Evolutionary conservation across 2,113 vertebrate genomes (phyloP), one percentile per base, ranked within the genome.

Genomic region (Gallinago paraguaiae): DNA sequence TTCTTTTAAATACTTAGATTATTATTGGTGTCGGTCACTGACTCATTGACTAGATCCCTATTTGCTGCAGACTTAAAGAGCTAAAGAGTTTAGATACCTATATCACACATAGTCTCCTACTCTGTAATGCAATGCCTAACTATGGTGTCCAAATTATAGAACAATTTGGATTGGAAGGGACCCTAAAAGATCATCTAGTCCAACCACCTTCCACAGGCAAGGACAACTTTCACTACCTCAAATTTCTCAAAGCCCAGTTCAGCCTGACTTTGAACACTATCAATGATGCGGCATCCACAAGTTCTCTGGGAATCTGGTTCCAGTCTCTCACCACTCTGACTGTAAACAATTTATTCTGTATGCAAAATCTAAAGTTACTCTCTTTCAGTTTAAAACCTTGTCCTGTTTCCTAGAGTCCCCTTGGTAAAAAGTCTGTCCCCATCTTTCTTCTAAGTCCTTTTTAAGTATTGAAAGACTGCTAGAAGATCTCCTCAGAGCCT

Each of bases 211-310:
- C 7, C 11, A 13, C 0, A 8, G 17, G 7, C 31, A 79, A 13
- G 17, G 20, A 45, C 10, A 82, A 15, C 33, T 77, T 67, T 63
- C 30, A 23, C 31, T 30, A 48, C 27, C 24, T 54, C 7, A 64
- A 7, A 19, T 33, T 61, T 5, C 9, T 46, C 1, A 6, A 6
- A 48, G 8, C 10, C 12, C 10, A 11, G 2, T 35, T 6, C 15
- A n/a, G 12, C 23, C 17, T 35, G 46, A 57, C 9, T n/a, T 65
- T 22, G 25, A 92, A 75, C 9, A 27, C 3, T 61, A 56, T 2
- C 16, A 45, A 1, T 6, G 20, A 45, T 13, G 24, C 4, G 6
- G 1, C 13, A 51, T 35, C 10, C 1, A 6, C 27, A 37, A 4
- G 8, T 46, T 77, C 46, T 75, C 11, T 37, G 6, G 5, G 10